Conservation (phyloP, 2,113 vertebrate genomes). For the Oriolus oriolus region DNA sequence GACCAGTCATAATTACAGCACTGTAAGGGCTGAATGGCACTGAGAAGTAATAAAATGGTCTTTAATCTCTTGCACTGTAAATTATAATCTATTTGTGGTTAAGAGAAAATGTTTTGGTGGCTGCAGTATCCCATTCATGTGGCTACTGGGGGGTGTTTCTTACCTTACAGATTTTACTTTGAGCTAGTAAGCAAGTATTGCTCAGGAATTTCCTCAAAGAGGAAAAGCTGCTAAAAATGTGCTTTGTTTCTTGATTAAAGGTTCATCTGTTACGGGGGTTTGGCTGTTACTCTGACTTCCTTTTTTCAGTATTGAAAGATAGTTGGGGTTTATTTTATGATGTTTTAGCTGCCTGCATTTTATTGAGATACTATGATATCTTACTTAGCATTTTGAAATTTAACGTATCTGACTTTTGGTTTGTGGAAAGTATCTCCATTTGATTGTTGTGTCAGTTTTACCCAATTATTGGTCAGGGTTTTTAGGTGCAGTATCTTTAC, state of each 20-base stretch:
- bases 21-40: neutral
- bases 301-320: neutral
- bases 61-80: conserved; percentile 45
- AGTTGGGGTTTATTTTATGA: neutral
- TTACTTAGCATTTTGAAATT: neutral
- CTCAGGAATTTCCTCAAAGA: neutral
- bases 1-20: conserved; percentile 56
- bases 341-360: neutral
- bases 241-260: neutral
- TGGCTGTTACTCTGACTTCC: neutral
- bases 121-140: neutral
- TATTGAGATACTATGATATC: neutral
- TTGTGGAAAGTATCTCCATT: neutral
- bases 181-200: neutral
- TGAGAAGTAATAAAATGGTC: conserved; percentile 19
- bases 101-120: conserved; percentile 3
- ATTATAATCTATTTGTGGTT: conserved; percentile 33
- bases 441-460: neutral
- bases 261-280: neutral
- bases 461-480: neutral
- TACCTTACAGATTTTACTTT: neutral
- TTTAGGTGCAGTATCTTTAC: neutral
- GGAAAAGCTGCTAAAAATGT: neutral
- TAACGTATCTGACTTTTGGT: neutral
- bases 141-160: neutral